Evolutionary conservation across 2,113 vertebrate species (phyloP), one percentile per base, ranked within the genome.

Genomic region (Polypterus senegalus): DNA sequence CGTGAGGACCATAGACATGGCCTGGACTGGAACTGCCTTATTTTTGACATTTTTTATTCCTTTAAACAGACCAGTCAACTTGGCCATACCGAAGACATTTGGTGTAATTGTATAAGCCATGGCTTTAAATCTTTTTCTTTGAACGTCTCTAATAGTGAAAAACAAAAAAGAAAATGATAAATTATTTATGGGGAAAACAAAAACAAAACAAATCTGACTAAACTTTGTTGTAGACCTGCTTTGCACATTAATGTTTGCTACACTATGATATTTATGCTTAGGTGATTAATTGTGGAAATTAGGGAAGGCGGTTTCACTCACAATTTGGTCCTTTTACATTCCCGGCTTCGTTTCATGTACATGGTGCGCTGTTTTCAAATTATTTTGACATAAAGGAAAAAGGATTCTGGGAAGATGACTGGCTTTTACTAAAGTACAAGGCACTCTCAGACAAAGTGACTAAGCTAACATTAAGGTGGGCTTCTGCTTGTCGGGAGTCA

Each of bases 171-270:
- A 81, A 74, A 71, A 77, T 78, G 82, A 78, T 83, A 83, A 81
- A 79, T 87, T 89, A 89, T 91, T 91, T 88, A 87, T 89, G 62
- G 46, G 53, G 77, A 73, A 77, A 27, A 73, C 63, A 75, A 49
- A 64, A 52, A 51, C 69, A 73, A 73, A 61, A 47, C 70, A 60
- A 79, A 77, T 71, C 70, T 66, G 27, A 57, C 3, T 45, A 58
- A 10, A 55, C 10, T 55, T 54, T n/a, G 72, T 66, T 52, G 71
- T 75, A 75, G 57, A 63, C 73, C 74, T 81, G 78, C 73, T 87
- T 92, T 92, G 91, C 86, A 91, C 91, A 84, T 79, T 63, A 71
- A 80, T 85, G 80, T 78, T 83, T 79, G 71, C 73, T 27, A 27
- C 27, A 27, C 27, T 77, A 70, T 69, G 74, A 66, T 77, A 74